Conservation (phyloP, 2,113 vertebrate species). For the Crotophaga sulcirostris region DNA sequence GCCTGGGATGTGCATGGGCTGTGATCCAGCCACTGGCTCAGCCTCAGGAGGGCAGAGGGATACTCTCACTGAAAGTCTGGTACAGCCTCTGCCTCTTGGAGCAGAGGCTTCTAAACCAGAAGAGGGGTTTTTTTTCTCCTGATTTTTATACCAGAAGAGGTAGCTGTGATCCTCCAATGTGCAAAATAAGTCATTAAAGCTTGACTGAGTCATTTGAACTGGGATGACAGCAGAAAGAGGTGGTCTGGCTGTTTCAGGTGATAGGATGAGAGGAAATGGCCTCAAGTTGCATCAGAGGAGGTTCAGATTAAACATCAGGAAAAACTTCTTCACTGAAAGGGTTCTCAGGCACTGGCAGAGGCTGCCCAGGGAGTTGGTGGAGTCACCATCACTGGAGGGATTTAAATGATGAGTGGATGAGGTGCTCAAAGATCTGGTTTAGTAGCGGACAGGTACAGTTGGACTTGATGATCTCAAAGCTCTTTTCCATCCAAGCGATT, state of each 20-base stretch:
- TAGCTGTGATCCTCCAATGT: not conserved
- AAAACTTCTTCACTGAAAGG: too few species aligned
- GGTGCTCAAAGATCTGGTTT: too few species aligned
- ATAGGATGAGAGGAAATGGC: too few species aligned
- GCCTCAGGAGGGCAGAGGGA: not conserved
- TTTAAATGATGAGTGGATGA: too few species aligned
- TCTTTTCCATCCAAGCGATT: too few species aligned
- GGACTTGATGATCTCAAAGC: too few species aligned
- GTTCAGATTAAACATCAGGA: too few species aligned
- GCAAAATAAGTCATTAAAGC: not conserved
- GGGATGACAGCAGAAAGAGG: not conserved
- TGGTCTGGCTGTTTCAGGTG: not conserved
- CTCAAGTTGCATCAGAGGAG: too few species aligned
- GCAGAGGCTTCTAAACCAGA: not conserved
- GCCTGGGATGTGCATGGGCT: not conserved
- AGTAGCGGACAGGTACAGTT: too few species aligned
- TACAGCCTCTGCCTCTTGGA: not conserved
- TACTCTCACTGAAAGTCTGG: not conserved
- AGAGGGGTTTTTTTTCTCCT: not conserved
- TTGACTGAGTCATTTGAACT: not conserved
- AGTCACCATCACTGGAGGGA: too few species aligned
- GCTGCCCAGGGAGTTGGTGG: too few species aligned
- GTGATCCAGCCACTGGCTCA: rapidly evolving
- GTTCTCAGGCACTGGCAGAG: too few species aligned
- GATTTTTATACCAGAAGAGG: not conserved